Conservation (phyloP, 2,113 vertebrate species). For the Coracopsis vasa region DNA sequence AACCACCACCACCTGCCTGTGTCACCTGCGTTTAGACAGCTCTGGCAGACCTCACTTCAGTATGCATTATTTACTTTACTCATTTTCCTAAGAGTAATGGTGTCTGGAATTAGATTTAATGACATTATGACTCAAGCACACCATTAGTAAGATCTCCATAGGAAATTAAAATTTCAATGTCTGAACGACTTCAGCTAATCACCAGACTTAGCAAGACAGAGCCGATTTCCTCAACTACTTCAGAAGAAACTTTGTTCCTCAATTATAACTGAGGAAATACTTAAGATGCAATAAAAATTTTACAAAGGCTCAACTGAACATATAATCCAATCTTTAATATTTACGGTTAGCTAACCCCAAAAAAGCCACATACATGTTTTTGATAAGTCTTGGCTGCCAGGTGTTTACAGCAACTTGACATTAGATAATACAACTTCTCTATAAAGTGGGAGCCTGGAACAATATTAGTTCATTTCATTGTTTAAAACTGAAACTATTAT, state of each 20-base stretch:
- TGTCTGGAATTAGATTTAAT: slow-evolving; percentile 43
- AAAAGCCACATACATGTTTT: background rate
- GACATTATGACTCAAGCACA: slow-evolving; percentile 39
- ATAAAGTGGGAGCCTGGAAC: background rate
- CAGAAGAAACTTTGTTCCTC: background rate
- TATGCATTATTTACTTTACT: slow-evolving; percentile 40
- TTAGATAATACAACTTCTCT: background rate
- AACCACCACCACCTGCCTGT: background rate
- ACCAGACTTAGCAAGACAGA: background rate
- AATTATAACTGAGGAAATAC: background rate
- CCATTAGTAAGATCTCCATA: slow-evolving; percentile 59
- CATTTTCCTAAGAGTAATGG: slow-evolving; percentile 26
- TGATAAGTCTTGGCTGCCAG: background rate
- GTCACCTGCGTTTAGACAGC: background rate
- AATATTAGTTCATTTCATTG: background rate
- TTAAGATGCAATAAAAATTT: slow-evolving; percentile 32
- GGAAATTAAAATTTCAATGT: slow-evolving; percentile 63
- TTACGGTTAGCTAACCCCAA: background rate
- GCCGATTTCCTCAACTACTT: background rate
- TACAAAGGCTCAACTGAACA: background rate
- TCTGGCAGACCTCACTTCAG: background rate
- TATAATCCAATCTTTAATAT: background rate
- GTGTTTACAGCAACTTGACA: background rate
- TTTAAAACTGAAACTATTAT: background rate
- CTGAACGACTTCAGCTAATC: slow-evolving; percentile 43